Conservation (phyloP, 2,113 vertebrate species). For the Notiomystis cincta region DNA sequence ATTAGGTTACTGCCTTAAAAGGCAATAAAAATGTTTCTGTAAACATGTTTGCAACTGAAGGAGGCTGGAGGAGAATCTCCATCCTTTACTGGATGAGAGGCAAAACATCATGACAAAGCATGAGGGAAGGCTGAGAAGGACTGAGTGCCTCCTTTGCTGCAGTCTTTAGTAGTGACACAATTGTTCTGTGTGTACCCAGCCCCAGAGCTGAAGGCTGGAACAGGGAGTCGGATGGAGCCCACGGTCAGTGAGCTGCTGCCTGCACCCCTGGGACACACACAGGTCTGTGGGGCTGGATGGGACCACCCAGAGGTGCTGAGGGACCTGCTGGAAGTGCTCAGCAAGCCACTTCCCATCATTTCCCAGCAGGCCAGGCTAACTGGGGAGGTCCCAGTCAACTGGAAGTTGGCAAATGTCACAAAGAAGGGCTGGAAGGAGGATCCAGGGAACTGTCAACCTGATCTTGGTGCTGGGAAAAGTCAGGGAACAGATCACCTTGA, state of each 20-base stretch:
- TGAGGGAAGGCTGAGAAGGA: background rate
- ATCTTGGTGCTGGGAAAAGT: background rate
- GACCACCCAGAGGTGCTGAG: background rate
- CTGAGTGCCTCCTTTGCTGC: background rate
- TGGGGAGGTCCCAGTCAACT: background rate
- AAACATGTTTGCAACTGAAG: background rate
- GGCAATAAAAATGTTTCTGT: background rate
- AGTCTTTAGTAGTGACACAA: background rate
- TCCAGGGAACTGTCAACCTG: background rate
- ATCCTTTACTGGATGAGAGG: background rate
- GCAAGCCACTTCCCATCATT: background rate
- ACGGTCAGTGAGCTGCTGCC: background rate
- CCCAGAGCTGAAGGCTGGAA: background rate
- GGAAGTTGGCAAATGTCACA: background rate
- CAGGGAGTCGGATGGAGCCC: rapidly evolving
- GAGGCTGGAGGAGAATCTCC: background rate
- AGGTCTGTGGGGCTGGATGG: background rate
- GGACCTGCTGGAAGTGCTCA: background rate
- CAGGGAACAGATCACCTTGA: background rate
- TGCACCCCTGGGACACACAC: background rate
- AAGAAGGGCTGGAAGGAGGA: background rate
- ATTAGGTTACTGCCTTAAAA: background rate
- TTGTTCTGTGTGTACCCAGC: background rate
- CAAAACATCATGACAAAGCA: background rate
- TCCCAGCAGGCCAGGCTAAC: background rate